Conservation (phyloP, 2,888 invertebrate species). For the Leptopterna dolabrata region DNA sequence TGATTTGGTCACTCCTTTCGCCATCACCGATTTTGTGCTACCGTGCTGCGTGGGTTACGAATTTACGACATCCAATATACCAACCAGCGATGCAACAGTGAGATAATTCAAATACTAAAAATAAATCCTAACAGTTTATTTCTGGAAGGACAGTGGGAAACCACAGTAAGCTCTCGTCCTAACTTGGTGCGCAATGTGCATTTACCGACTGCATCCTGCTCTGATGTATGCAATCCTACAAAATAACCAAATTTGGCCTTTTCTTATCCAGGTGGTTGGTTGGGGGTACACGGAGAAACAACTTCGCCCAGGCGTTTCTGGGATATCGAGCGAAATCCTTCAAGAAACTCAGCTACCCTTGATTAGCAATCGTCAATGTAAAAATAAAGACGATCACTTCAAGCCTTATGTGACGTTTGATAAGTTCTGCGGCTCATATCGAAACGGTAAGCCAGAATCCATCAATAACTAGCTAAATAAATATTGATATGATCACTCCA, state of each 20-base stretch:
- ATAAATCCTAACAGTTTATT: no score
- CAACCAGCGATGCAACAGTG: not conserved
- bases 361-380: slow-evolving; percentile 24
- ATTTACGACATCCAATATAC: not conserved
- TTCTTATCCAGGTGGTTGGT: slow-evolving; percentile 15
- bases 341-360: not conserved
- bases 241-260: not conserved
- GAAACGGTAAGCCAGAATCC: not conserved
- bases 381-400: not conserved
- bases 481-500: no score
- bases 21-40: slow-evolving; percentile 28
- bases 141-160: no score
- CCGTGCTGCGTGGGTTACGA: slow-evolving; percentile 30
- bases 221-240: no score
- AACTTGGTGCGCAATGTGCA: no score
- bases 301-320: not conserved
- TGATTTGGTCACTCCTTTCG: slow-evolving; percentile 23
- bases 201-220: no score
- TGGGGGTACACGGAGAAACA: slow-evolving; percentile 35
- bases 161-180: no score
- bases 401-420: slow-evolving; percentile 12
- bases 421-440: slow-evolving; percentile 34
- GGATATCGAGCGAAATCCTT: not conserved
- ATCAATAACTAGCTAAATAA: no score
- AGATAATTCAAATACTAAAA: not conserved